Evolutionary conservation across 2,113 vertebrate genomes (phyloP).

Genomic region (Brienomyrus longianalis): DNA sequence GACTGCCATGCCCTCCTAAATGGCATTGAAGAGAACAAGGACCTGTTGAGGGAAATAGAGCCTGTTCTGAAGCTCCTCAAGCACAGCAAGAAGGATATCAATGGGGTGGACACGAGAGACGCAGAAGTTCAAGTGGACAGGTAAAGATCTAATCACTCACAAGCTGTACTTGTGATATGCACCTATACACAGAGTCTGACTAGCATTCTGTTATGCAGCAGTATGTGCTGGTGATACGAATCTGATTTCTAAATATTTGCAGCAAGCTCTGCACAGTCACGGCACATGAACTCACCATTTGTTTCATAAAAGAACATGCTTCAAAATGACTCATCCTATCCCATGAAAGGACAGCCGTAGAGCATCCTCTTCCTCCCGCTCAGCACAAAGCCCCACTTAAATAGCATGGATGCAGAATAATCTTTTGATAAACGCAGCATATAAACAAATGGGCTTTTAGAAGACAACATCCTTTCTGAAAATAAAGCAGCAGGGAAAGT

Average conservation of each 20-base stretch:
- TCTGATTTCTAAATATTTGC: slow-evolving; percentile 36
- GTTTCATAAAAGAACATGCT: slow-evolving; percentile 25
- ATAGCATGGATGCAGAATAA: slow-evolving; percentile 16
- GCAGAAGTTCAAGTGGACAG: slow-evolving; percentile 84
- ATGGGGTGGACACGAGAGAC: slow-evolving; percentile 67
- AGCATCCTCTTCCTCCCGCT: background rate
- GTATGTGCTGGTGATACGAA: slow-evolving; percentile 37
- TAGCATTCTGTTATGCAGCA: slow-evolving; percentile 37
- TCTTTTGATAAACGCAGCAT: slow-evolving; percentile 16
- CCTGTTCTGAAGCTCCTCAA: slow-evolving; percentile 82
- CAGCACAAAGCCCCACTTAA: background rate
- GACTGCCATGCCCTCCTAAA: slow-evolving; percentile 60
- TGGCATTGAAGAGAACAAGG: slow-evolving; percentile 67
- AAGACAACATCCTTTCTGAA: slow-evolving; percentile 4
- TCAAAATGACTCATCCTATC: slow-evolving; percentile 39
- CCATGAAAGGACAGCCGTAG: slow-evolving; percentile 9
- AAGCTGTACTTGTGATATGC: background rate
- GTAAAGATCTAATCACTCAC: slow-evolving; percentile 56
- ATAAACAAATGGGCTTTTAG: slow-evolving; percentile 19
- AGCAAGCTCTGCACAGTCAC: slow-evolving; percentile 8
- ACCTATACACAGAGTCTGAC: slow-evolving; percentile 23
- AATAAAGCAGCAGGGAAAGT: slow-evolving; percentile 16
- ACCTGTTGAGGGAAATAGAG: slow-evolving; percentile 85
- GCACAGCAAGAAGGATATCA: slow-evolving; percentile 61
- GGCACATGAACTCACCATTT: slow-evolving; percentile 14